Evolutionary conservation across 1,140 invertebrate species (phyloP), one percentile per base, ranked within the genome.

Genomic region (Lysiphlebus fabarum): DNA sequence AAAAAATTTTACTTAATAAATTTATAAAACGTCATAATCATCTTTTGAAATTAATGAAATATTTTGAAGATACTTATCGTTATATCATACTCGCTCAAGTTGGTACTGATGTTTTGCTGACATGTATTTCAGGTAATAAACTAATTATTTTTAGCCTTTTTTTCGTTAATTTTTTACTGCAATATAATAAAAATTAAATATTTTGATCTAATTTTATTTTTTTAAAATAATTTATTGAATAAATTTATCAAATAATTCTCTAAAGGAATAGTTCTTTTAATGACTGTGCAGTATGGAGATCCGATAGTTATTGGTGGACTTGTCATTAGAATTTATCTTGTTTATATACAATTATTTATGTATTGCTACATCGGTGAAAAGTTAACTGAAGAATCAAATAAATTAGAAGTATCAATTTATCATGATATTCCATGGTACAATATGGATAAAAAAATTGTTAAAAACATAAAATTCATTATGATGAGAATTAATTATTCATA

Each of bases 81-180:
- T 9, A 55, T n/a, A 56, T 63, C 6, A 60, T 63, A 26, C 37
- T 63, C n/a, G 58, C 57, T 9, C 62, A 60, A 58, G 50, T 60
- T 8, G 44, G 0, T 1, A 44, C 14, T 6, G 56, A 61, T 53
- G 42, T 34, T 7, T 8, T 63, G 17, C 36, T 58, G 0, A 60
- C 53, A 11, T 58, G 58, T 43, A 53, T 63, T 8, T 50, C 59
- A 48, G 58, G 62, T 63, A 54, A 48, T n/a, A n/a, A n/a, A n/a
- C n/a, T n/a, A n/a, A n/a, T 26, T 26, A 4, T 26, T 26, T 26
- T 26, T 0, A 1, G 17, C 1, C 17, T 26, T 26, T 26, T 2
- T 26, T 26, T 26, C 1, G 17, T 1, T 26, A 26, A 26, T 26
- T 26, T 26, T 26, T 26, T 26, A 26, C 17, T 26, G 4, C 17